These are phyloP conservation scores for Onthophagus sagittarius DNA, from an alignment of 2,888 invertebrate genomes.

Conservation along the genomic window DNA sequence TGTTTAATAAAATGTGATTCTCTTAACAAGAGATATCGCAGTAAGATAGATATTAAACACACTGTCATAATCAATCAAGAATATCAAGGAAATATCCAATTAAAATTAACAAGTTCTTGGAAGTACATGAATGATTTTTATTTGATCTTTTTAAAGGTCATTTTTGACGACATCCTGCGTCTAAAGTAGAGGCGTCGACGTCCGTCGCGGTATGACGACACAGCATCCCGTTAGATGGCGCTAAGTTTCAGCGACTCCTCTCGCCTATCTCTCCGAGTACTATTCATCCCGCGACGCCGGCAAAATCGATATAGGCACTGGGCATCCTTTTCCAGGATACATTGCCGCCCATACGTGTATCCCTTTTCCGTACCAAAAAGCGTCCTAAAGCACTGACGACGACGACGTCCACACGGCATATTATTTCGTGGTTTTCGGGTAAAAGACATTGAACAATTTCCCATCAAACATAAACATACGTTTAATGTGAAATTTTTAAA, in stretches of 20 bases:
- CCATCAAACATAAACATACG: neutral
- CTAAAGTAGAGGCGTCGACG: neutral
- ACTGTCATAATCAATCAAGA: neutral
- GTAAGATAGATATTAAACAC: too few relatives aligned
- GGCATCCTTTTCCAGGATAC: constrained; percentile 33
- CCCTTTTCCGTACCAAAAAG: neutral
- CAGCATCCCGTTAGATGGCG: constrained; percentile 44
- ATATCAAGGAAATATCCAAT: neutral
- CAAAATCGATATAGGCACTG: constrained; percentile 43
- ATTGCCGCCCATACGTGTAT: constrained; percentile 13
- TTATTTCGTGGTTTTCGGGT: neutral
- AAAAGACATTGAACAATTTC: neutral
- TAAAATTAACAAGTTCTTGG: neutral
- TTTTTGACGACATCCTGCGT: neutral
- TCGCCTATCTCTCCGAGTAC: constrained; percentile 31
- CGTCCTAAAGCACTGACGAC: neutral
- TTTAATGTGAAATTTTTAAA: too few relatives aligned
- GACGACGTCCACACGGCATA: neutral
- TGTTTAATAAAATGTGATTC: too few relatives aligned
- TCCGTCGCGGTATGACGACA: constrained; percentile 13
- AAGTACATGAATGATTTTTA: neutral
- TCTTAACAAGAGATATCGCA: too few relatives aligned
- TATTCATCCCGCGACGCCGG: constrained; percentile 29
- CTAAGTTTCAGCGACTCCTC: constrained; percentile 32
- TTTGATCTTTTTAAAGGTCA: neutral